These are phyloP conservation scores for Octonoba sinensis DNA, from an alignment of 2,888 invertebrate genomes.

Conservation along the genomic window DNA sequence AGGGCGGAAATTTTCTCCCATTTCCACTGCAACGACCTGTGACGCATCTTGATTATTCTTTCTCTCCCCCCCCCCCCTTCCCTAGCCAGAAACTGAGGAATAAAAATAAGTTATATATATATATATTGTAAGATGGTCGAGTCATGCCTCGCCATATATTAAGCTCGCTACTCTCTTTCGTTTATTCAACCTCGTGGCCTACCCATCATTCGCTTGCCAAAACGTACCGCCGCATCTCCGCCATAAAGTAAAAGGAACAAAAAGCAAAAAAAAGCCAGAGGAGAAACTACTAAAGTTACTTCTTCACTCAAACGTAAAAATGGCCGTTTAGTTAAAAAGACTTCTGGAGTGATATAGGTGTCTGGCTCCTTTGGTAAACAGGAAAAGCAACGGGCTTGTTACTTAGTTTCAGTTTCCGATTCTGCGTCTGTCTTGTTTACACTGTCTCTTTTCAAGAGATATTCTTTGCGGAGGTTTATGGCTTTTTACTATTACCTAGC, in stretches of 20 bases:
- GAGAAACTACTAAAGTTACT: too few species aligned
- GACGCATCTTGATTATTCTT: conserved; percentile 22
- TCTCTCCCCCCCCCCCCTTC: not conserved
- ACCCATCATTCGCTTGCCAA: not conserved
- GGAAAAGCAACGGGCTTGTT: not conserved
- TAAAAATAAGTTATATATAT: conserved; percentile 9
- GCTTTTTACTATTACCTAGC: too few species aligned
- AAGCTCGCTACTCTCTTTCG: conserved; percentile 25
- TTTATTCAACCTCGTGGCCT: conserved; percentile 24
- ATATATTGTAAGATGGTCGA: conserved; percentile 25
- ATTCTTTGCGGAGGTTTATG: too few species aligned
- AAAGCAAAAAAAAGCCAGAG: too few species aligned
- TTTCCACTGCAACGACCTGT: conserved; percentile 27
- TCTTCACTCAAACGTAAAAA: too few species aligned
- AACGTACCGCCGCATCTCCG: too few species aligned
- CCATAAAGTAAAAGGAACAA: too few species aligned
- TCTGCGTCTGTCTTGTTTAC: not conserved
- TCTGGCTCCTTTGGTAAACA: too few species aligned
- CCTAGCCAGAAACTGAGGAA: conserved; percentile 5
- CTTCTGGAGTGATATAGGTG: too few species aligned
- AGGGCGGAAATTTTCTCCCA: conserved; percentile 40
- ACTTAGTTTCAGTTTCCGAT: conserved; percentile 34
- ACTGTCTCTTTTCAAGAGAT: too few species aligned
- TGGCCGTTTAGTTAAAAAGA: too few species aligned
- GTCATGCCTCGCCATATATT: conserved; percentile 34